Base-by-base conservation (phyloP, 2,888 invertebrate genomes). In the Hanleya hanleyi region DNA sequence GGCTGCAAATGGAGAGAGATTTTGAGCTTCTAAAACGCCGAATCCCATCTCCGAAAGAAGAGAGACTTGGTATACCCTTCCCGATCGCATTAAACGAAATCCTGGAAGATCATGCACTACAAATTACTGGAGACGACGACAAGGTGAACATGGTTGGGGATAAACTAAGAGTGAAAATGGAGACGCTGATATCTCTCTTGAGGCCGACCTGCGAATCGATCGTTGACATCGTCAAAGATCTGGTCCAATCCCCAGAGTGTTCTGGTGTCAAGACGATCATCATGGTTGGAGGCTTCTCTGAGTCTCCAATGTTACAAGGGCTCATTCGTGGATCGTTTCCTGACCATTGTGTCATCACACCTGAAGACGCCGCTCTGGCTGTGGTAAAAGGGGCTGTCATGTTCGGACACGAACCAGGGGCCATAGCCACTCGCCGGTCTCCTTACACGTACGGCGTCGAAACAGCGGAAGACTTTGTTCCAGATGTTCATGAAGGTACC, bases 1-100 rank as follows among this genome's bases (percentile, higher is more conserved):
- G 73, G 33, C 35, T 73, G 9, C 61, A 38, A 38, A 75, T 77
- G 73, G 73, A 75, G n/a, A 35, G 51, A n/a, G 73, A 77, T 29
- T 77, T 77, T 67, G 77, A 77, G 66, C 49, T 62, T 18, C 69
- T 51, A 4, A 77, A 77, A 32, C 73, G 75, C 3, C 36, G 67
- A 22, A 73, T 77, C 1, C 70, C 73, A 29, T 57, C 66, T 1
- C 38, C 66, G 12, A 65, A 66, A 6, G 73, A 69, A 22, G 69
- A 73, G 47, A 18, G 64, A 9, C 69, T 77, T 15, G 41, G 35
- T 1, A 32, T 77, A 15, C 29, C 32, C 5, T 50, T 77, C 29
- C 77, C 47, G 47, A 22, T 22, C 4, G 18, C 47, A 4, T 22
- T 47, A 47, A 18, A 22, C 22, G 47, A 47, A 47, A 22, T 47